phyloP scores from a whole-genome alignment of 2,797 vertebrate species.

The Trematomus bernacchii region DNA sequence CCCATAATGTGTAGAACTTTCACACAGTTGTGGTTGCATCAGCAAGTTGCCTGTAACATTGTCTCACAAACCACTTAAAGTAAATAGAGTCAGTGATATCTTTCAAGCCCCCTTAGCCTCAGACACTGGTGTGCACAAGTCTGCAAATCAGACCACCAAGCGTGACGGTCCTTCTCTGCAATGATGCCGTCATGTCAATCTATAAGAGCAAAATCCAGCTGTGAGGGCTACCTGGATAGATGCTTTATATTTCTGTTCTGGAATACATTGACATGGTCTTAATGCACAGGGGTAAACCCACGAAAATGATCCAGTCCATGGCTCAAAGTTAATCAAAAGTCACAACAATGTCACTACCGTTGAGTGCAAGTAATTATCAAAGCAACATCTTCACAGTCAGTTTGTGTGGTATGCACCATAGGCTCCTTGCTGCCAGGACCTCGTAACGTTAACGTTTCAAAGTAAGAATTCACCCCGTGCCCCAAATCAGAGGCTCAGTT shows the following conservation, averaged over 20 bases:
- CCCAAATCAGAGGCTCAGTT: slow-evolving; percentile 82
- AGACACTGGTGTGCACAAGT: slow-evolving; percentile 33
- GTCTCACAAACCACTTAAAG: slow-evolving; percentile 46
- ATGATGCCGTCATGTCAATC: slow-evolving; percentile 38
- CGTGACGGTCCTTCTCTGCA: slow-evolving; percentile 33
- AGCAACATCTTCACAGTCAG: slow-evolving; percentile 58
- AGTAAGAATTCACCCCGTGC: slow-evolving; percentile 77
- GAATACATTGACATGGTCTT: not conserved
- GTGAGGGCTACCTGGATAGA: slow-evolving; percentile 1
- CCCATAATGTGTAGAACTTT: slow-evolving; percentile 41
- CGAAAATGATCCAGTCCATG: slow-evolving; percentile 12
- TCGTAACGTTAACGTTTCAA: slow-evolving; percentile 66
- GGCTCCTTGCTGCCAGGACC: slow-evolving; percentile 48
- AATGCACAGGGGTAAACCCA: not conserved
- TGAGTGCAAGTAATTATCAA: slow-evolving; percentile 63
- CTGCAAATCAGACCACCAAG: slow-evolving; percentile 47
- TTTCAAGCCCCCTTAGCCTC: slow-evolving; percentile 31
- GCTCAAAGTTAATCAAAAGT: slow-evolving; percentile 60
- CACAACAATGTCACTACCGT: slow-evolving; percentile 59
- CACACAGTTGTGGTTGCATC: slow-evolving; percentile 58
- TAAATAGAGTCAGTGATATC: slow-evolving; percentile 41
- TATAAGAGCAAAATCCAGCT: slow-evolving; percentile 39
- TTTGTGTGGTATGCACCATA: slow-evolving; percentile 63
- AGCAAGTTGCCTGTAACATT: slow-evolving; percentile 55
- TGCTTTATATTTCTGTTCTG: not conserved